Base-by-base conservation (phyloP, 2,888 invertebrate species). In the Mongoloraphidia duomilia region DNA sequence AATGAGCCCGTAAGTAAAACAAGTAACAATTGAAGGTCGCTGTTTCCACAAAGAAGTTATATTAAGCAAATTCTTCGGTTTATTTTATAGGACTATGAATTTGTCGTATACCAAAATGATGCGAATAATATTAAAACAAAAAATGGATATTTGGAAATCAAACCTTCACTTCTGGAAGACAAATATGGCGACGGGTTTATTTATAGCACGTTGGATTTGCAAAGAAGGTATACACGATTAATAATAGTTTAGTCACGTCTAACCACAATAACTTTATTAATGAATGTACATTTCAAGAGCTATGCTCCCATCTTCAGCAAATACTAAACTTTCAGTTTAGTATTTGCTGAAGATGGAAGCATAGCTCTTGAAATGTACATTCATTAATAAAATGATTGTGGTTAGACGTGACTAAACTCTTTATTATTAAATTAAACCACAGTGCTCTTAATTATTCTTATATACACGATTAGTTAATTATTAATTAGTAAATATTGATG, bases 91-190 rank as follows among this genome's bases (percentile, higher is more conserved):
- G 78, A 79, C 59, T 77, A 70, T 58, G 78, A 80, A 26, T 82
- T 82, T 64, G 79, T 79, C 53, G 68, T 77, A 12, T 81, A 79
- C 56, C 61, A 71, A 46, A 71, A 78, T 58, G 74, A 74, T 41
- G 62, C 69, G 1, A 70, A 73, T 43, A 72, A 79, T 11, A 67
- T 73, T 1, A 69, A 67, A 51, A 69, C 73, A 1, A 59, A 56
- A 3, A 67, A 74, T 44, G 77, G 80, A 0, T 65, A 62, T 3
- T 65, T 84, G 12, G 62, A 64, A 56, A 74, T 84, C 49, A 75
- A 68, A 44, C 82, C 83, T 0, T 66, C 68, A 0, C 67, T 67
- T 0, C 58, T 78, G 40, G 72, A 72, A 50, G 65, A 69, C 0
- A 69, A 68, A 47, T 72, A 67, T 41, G 73, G 73, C 2, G 64